Evolutionary conservation across 37 sponge, comb jelly and placozoan genomes (phyloP).

Genomic region (Axinella damicornis): DNA sequence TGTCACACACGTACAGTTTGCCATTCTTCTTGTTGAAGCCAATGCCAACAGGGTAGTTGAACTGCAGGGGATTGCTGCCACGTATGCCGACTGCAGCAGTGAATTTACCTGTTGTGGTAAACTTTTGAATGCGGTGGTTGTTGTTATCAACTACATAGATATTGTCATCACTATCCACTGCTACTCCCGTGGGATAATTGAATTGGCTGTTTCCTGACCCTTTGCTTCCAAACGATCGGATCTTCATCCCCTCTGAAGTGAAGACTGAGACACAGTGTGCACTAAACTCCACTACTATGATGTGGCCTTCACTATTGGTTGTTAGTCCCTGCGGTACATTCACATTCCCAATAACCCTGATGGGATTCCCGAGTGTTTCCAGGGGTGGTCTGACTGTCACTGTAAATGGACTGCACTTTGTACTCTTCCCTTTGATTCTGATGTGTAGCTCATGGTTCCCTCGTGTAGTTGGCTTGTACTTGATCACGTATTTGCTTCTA

Average conservation of each 20-base stretch:
- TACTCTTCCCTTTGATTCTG: not conserved
- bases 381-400: no score
- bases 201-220: conserved; percentile 17
- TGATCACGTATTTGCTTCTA: not conserved
- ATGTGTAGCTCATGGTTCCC: not conserved
- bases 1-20: conserved; percentile 28
- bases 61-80: conserved; percentile 28
- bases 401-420: not conserved
- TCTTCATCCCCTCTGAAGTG: not conserved
- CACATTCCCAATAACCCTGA: not conserved
- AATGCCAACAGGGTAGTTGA: conserved; percentile 24
- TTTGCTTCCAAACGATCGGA: not conserved
- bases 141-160: conserved; percentile 18
- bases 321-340: not conserved
- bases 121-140: conserved; percentile 34
- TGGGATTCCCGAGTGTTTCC: not conserved
- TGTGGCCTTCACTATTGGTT: not conserved
- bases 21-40: conserved; percentile 3
- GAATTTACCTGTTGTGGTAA: conserved; percentile 24
- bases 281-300: not conserved
- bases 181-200: conserved; percentile 7
- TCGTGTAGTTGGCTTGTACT: not conserved
- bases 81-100: conserved; percentile 11
- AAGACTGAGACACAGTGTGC: not conserved
- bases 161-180: conserved; percentile 3